phyloP scores from a whole-genome alignment of 2,113 vertebrate species.

The Benitochromis conjunctus region DNA sequence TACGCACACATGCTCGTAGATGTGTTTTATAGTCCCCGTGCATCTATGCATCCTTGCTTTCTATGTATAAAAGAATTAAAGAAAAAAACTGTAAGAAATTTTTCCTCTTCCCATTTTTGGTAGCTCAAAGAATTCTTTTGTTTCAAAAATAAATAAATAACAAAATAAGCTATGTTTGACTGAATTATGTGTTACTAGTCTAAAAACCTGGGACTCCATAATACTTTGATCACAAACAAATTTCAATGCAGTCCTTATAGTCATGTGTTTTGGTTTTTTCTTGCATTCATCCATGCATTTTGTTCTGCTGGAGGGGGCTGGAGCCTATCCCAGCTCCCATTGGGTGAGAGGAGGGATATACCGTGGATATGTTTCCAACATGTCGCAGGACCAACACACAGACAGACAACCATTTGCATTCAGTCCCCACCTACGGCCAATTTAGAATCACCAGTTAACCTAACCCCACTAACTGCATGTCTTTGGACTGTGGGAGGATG shows the following conservation, averaged over 20 bases:
- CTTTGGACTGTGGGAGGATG: not conserved
- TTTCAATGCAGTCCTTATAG: not conserved
- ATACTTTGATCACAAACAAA: not conserved
- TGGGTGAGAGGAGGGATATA: not conserved
- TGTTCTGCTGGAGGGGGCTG: not conserved
- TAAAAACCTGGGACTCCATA: not conserved
- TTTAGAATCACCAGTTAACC: not conserved
- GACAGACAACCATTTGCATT: not conserved
- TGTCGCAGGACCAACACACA: not conserved
- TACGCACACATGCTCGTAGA: not conserved
- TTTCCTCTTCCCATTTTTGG: not conserved
- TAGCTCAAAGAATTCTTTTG: not conserved
- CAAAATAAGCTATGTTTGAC: rapidly evolving
- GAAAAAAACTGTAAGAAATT: not conserved
- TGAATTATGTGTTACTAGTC: not conserved
- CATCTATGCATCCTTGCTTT: not conserved
- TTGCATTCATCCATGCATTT: not conserved
- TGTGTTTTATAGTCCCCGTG: not conserved
- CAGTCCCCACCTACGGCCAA: not conserved
- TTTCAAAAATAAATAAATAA: rapidly evolving
- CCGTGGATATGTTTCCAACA: not conserved
- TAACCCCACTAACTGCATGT: not conserved
- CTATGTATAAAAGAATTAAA: not conserved
- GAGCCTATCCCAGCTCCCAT: not conserved
- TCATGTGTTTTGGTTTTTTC: rapidly evolving